A percentile compares a stretch with the other conserved stretches of the same genome.
Conservation (phyloP, 2,797 vertebrate genomes). For the Echiichthys vipera region DNA sequence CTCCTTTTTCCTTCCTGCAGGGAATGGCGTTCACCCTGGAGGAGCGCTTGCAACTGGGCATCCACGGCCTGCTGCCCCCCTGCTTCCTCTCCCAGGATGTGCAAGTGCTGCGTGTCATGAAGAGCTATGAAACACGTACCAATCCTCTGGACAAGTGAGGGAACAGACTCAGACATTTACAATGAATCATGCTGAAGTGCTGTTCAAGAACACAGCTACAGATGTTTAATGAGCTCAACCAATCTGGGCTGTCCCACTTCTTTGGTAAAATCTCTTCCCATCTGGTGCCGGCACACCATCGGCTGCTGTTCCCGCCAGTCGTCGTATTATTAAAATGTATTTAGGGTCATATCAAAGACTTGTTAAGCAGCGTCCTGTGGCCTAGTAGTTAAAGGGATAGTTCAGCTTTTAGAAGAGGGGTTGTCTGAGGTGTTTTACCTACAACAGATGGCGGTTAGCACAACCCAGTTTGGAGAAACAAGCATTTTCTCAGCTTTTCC, state of each 20-base stretch:
- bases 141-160: conserved; percentile 95
- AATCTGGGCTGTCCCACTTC: neutral
- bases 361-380: neutral
- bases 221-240: conserved; percentile 11
- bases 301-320: neutral
- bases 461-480: no score
- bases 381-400: neutral
- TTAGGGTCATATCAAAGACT: neutral
- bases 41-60: conserved; percentile 95
- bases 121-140: conserved; percentile 91
- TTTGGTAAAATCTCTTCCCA: conserved; percentile 12
- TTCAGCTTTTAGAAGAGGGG: no score
- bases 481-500: no score
- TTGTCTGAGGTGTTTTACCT: no score
- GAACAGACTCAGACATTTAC: neutral
- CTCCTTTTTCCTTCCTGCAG: conserved; percentile 75
- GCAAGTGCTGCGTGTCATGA: conserved; percentile 95
- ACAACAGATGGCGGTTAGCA: no score
- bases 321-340: neutral
- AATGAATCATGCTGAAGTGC: neutral
- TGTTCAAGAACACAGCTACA: conserved; percentile 1
- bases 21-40: conserved; percentile 98
- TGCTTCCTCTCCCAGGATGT: conserved; percentile 97
- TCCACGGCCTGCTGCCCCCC: conserved; percentile 96
- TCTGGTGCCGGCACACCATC: neutral